Base-by-base conservation (phyloP, 2,888 invertebrate species). In the Brachypalpus laphriformis region DNA sequence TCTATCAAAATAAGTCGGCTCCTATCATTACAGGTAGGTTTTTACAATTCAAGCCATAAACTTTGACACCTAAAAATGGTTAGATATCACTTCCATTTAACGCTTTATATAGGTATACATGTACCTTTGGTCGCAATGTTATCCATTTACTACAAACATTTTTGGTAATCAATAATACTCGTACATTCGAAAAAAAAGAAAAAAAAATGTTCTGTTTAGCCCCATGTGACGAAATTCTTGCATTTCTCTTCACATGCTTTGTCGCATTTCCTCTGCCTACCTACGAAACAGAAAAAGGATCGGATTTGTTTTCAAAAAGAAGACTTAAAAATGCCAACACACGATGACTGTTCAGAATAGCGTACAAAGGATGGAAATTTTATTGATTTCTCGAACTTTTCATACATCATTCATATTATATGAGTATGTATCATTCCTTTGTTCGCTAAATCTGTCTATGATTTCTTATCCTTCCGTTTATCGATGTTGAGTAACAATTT, bases 401-500 rank as follows among this genome's bases (percentile, higher is more conserved):
- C 18, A 9, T 18, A 31, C 14, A 56, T 11, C 5, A n/a, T 16
- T 7, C 11, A 18, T 57, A 9, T n/a, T 0, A 42, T 16, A 42
- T 16, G 14, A 0, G 14, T 42, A 42, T 16, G 1, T 34, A 8
- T 57, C 40, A 37, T 57, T 57, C 5, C 22, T 20, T 40, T 37
- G 9, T 40, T 57, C n/a, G 37, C 57, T 40, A 57, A 57, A 28
- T 42, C 61, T 28, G 42, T 61, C 25, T 28, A 11, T 61, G 16
- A 42, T 18, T 61, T 22, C 22, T 7, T 40, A 25, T 61, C 28
- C 61, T 42, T 42, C 42, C 14, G 14, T 45, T 25, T 28, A 45
- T 45, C 45, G 6, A 61, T 9, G 42, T 42, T 34, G 34, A 65
- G 7, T 40, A 40, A 68, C 37, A 54, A 54, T 14, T 40, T 68